A percentile compares a stretch with the other conserved stretches of the same genome.
Conservation (phyloP, 2,113 vertebrate species). For the Indicator indicator region DNA sequence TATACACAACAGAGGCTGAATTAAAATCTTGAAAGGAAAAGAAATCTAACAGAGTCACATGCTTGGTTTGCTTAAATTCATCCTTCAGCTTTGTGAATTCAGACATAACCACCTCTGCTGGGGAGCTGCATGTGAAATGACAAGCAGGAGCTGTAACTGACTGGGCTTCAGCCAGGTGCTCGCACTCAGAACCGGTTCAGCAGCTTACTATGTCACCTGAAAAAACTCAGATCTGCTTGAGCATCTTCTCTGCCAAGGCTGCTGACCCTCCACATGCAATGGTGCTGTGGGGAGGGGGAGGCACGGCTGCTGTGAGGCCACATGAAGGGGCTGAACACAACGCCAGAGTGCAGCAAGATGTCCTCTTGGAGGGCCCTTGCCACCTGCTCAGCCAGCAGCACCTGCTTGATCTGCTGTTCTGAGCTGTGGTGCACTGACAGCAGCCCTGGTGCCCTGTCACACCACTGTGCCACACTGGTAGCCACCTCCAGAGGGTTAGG, state of each 20-base stretch:
- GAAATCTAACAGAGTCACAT: neutral
- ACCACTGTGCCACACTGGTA: neutral
- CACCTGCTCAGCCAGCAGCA: neutral
- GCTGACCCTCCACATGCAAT: neutral
- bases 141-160: neutral
- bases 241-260: neutral
- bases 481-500: neutral
- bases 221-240: neutral
- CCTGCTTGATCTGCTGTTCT: neutral
- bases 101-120: neutral
- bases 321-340: no score
- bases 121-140: neutral
- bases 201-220: fast-evolving
- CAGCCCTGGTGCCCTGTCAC: no score
- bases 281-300: neutral
- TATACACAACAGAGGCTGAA: neutral
- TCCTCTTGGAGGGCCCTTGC: neutral
- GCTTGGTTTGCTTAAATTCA: neutral
- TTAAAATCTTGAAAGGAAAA: neutral
- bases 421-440: neutral
- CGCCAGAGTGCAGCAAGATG: neutral
- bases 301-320: neutral
- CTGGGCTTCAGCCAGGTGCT: neutral
- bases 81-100: neutral
- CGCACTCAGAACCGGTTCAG: neutral